These are phyloP conservation scores for Helostoma temminkii DNA, from an alignment of 2,797 vertebrate species.

Conservation along the genomic window DNA sequence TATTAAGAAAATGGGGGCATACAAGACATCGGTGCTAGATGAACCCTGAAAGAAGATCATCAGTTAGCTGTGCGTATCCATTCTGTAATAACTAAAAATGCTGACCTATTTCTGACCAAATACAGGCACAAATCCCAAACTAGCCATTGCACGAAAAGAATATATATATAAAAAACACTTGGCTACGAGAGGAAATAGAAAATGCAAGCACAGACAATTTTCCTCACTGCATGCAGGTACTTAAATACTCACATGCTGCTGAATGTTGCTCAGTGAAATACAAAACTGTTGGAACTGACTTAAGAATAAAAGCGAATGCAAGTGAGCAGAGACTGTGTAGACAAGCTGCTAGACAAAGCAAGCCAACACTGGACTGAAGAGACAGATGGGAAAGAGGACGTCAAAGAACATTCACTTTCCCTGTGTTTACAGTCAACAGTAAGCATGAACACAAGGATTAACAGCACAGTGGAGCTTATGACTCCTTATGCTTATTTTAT, in stretches of 20 bases:
- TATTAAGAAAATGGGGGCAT: conserved; percentile 2
- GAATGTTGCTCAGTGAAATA: not conserved
- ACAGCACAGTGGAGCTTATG: conserved; percentile 18
- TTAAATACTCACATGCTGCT: not conserved
- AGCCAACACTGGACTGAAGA: conserved; percentile 12
- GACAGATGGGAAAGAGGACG: conserved; percentile 42
- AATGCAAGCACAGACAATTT: not conserved
- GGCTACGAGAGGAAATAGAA: not conserved
- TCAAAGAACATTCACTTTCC: conserved; percentile 5
- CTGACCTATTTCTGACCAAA: conserved; percentile 23
- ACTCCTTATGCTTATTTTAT: conserved; percentile 53
- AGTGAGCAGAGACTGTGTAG: conserved; percentile 20
- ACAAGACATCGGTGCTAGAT: not conserved
- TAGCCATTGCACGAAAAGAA: not conserved
- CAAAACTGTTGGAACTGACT: conserved; percentile 2
- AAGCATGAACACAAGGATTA: conserved; percentile 31
- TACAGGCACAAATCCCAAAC: conserved; percentile 31
- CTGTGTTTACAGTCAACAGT: conserved; percentile 27
- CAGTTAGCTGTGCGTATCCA: conserved; percentile 11
- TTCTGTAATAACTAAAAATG: conserved; percentile 31
- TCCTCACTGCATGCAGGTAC: not conserved
- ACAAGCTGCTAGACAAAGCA: conserved; percentile 36
- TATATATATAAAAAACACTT: conserved; percentile 9
- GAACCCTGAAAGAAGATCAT: conserved; percentile 8
- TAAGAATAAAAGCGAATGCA: conserved; percentile 30